Conservation (phyloP, 2,113 vertebrate species). For the Tenebrosternarchus preto region DNA sequence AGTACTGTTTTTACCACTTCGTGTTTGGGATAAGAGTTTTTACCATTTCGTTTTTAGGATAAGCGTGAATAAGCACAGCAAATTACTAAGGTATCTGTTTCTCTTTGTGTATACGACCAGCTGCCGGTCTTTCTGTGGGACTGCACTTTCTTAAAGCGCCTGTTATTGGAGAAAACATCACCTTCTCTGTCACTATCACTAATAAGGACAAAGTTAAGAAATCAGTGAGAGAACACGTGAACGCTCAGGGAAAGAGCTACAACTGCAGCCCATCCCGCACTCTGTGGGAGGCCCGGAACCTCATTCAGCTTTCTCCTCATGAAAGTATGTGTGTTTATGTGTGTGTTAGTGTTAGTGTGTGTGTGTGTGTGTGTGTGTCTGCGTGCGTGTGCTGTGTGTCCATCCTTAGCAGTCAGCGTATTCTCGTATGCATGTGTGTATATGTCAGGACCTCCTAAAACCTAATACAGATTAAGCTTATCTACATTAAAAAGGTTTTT, state of each 20-base stretch:
- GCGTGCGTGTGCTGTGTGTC: neutral
- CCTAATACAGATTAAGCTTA: no score
- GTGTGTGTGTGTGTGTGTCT: neutral
- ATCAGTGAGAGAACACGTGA: slow-evolving; percentile 61
- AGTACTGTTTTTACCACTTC: neutral
- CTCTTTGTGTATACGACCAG: neutral
- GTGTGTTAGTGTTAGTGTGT: neutral
- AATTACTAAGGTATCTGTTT: neutral
- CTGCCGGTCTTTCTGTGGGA: slow-evolving; percentile 51
- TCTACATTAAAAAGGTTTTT: no score
- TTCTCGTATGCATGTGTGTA: no score
- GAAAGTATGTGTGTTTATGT: slow-evolving; percentile 62
- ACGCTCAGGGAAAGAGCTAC: slow-evolving; percentile 75
- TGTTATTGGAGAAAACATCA: slow-evolving; percentile 59
- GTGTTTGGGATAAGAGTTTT: neutral
- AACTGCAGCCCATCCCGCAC: slow-evolving; percentile 64
- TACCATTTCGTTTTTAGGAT: neutral
- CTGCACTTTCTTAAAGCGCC: slow-evolving; percentile 63
- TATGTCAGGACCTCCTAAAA: no score
- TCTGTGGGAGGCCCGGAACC: slow-evolving; percentile 67
- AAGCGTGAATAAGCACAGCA: neutral
- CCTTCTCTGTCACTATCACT: slow-evolving; percentile 63
- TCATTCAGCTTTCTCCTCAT: slow-evolving; percentile 58
- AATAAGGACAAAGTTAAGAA: slow-evolving; percentile 61
- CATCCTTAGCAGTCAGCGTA: no score